phyloP scores from a whole-genome alignment of 2,888 invertebrate genomes.

The Congeria kusceri region DNA sequence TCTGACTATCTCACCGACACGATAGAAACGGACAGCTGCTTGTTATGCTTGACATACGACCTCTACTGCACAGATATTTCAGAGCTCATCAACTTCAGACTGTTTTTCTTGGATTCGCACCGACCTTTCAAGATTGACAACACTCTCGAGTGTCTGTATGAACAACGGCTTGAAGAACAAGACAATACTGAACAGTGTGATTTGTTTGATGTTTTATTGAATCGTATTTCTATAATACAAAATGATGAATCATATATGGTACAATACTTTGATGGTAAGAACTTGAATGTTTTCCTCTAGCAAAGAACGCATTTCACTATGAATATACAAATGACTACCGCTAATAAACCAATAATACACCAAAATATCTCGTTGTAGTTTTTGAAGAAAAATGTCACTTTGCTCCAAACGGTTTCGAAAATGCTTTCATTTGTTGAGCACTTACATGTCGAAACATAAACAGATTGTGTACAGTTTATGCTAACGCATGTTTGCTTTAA shows the following conservation, averaged over 20 bases:
- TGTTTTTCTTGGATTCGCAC: not conserved
- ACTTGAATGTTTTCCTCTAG: not conserved
- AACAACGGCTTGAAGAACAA: not conserved
- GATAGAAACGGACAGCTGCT: constrained; percentile 6
- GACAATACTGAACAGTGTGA: constrained; percentile 7
- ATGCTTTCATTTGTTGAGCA: not conserved
- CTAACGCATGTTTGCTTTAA: not conserved
- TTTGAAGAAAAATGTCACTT: not conserved
- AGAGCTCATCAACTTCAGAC: constrained; percentile 6
- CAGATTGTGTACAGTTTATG: not conserved
- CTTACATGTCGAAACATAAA: constrained; percentile 1
- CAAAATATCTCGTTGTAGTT: constrained; percentile 8
- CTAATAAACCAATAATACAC: not conserved
- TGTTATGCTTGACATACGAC: constrained; percentile 14
- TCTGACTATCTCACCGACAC: not conserved
- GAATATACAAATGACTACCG: not conserved
- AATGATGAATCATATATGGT: not conserved
- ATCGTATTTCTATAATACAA: not conserved
- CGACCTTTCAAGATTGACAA: not conserved
- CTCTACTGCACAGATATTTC: constrained; percentile 8
- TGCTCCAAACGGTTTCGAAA: constrained; percentile 2
- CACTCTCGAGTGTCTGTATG: constrained; percentile 1
- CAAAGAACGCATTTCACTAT: constrained; percentile 5
- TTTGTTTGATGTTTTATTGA: constrained; percentile 5
- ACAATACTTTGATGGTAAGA: not conserved